Conservation (phyloP, 2,113 vertebrate genomes). For the Himantopus leucocephalus region DNA sequence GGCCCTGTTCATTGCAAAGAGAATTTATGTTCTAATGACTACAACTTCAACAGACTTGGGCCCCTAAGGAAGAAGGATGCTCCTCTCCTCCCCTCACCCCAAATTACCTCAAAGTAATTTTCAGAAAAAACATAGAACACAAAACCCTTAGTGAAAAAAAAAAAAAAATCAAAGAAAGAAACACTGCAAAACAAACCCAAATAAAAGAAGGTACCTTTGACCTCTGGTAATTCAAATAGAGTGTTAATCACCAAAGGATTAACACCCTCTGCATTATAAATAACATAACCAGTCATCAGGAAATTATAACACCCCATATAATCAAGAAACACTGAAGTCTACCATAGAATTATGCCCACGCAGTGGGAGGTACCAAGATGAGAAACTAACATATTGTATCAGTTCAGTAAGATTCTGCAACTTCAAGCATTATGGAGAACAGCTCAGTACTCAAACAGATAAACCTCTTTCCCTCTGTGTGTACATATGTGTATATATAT, state of each 20-base stretch:
- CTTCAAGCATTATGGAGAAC: background rate
- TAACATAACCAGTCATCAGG: conserved; percentile 42
- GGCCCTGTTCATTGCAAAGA: background rate
- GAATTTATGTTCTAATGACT: background rate
- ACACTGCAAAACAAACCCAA: background rate
- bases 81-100: background rate
- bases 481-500: rapidly evolving
- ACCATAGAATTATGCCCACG: background rate
- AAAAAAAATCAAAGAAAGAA: background rate
- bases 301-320: conserved; percentile 44
- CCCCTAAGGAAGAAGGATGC: background rate
- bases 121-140: background rate
- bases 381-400: background rate
- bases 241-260: conserved; percentile 56
- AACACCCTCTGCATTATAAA: conserved; percentile 47
- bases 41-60: background rate
- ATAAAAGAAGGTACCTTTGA: conserved; percentile 23
- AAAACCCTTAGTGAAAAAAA: background rate
- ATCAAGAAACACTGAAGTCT: background rate
- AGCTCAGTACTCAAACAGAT: background rate
- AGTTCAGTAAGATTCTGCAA: background rate
- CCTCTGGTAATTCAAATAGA: conserved; percentile 21
- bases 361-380: background rate
- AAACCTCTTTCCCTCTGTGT: background rate
- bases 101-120: background rate